These are phyloP conservation scores for Forbesichthys papilliferus DNA, from an alignment of 2,113 vertebrate species.

Conservation along the genomic window DNA sequence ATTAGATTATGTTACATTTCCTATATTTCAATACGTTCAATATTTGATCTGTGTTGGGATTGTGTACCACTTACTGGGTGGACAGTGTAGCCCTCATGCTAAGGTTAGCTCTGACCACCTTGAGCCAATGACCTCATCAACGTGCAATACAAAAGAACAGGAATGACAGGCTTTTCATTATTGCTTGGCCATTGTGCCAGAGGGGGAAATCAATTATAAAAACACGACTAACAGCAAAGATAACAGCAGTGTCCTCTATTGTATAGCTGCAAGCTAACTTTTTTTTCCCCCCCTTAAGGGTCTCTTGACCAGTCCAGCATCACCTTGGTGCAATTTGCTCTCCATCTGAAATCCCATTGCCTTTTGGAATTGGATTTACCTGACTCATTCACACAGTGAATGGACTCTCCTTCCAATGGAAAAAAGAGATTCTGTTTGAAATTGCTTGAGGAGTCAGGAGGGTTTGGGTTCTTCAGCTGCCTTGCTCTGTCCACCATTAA, in stretches of 20 bases:
- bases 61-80: conserved; percentile 16
- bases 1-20: conserved; percentile 18
- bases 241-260: conserved; percentile 75
- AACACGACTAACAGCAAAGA: conserved; percentile 77
- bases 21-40: conserved; percentile 7
- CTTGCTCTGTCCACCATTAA: conserved; percentile 70
- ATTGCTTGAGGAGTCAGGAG: conserved; percentile 71
- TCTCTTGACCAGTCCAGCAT: conserved; percentile 75
- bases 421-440: conserved; percentile 73
- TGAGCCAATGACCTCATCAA: conserved; percentile 77
- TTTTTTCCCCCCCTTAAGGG: conserved; percentile 65
- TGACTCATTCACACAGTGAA: conserved; percentile 79
- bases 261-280: conserved; percentile 57
- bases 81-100: conserved; percentile 16
- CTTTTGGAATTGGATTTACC: conserved; percentile 83
- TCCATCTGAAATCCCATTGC: conserved; percentile 80
- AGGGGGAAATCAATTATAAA: conserved; percentile 81
- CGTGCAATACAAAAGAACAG: conserved; percentile 72
- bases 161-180: conserved; percentile 77
- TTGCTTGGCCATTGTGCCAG: conserved; percentile 70
- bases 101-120: conserved; percentile 53
- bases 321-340: conserved; percentile 79
- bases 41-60: conserved; percentile 32
- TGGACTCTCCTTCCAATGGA: conserved; percentile 65
- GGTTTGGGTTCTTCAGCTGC: conserved; percentile 63